Evolutionary conservation across 2,888 invertebrate species (phyloP), one percentile per base, ranked within the genome.

Genomic region (Dynastes hyllus): DNA sequence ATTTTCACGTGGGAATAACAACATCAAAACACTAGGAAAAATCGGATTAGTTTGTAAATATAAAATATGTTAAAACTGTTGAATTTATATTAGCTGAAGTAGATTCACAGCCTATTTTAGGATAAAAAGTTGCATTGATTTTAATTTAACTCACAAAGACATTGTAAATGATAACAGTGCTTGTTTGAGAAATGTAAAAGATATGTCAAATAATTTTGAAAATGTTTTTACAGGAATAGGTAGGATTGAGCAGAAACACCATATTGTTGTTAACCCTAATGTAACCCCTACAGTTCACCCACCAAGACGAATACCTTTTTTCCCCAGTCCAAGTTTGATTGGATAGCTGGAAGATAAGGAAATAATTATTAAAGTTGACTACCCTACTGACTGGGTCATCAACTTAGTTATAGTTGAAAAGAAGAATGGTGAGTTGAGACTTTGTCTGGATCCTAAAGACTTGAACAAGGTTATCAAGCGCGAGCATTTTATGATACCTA

Each of bases 391-490:
- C 22, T 79, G 78, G 71, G 79, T 71, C 55, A 78, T 79, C 53
- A 67, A 79, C 13, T 69, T 81, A 22, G 76, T 81, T 8, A 53
- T 80, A 2, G 78, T 37, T 6, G 61, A 66, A 80, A 82, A 80
- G 2, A 45, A 11, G 40, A 78, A 83, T 65, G 77, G 79, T 4
- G 70, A 79, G 5, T 58, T 85, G n/a, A 71, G 84, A 67, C 77
- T 85, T 8, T 86, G 85, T 79, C 13, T 86, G 1, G 84, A 85
- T 80, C 84, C 84, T 5, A 81, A 79, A 51, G 70, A 85, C 71
- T 77, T 86, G 77, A 86, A 86, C 78, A 80, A 13, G n/a, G 22
- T 22, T 22, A 22, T 22, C 22, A 22, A 22, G 22, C 22, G 22
- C 0, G 22, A 22, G 22, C 22, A 22, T 22, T 22, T 22, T 22